Evolutionary conservation across 1,140 invertebrate genomes (phyloP).

Genomic region (Periplaneta americana): DNA sequence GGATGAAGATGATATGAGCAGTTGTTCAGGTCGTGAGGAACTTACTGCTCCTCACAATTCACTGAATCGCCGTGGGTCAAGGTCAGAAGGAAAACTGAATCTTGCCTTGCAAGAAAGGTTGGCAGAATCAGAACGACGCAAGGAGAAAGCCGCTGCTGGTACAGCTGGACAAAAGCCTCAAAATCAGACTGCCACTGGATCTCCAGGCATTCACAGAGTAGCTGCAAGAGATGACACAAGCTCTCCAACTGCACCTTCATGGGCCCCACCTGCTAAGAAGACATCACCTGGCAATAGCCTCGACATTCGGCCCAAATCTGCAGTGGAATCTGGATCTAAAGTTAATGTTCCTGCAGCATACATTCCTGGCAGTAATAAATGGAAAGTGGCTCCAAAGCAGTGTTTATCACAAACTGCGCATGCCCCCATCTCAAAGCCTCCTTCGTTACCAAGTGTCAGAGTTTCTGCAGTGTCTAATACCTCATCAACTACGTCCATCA

Average conservation of each 20-base stretch:
- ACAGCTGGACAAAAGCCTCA: constrained; percentile 26
- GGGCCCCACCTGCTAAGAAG: constrained; percentile 7
- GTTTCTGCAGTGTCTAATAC: constrained; percentile 19
- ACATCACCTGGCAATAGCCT: background rate
- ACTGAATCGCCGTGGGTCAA: constrained; percentile 29
- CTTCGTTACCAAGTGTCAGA: constrained; percentile 11
- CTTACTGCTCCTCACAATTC: constrained; percentile 24
- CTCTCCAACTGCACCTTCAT: constrained; percentile 12
- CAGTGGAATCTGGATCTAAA: background rate
- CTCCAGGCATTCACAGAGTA: constrained; percentile 25
- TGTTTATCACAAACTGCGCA: background rate
- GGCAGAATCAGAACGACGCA: constrained; percentile 33
- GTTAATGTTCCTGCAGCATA: constrained; percentile 12
- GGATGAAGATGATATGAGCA: constrained; percentile 56
- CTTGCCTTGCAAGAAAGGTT: constrained; percentile 45
- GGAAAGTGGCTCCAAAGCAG: constrained; percentile 13
- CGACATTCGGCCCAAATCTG: background rate
- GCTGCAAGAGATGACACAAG: constrained; percentile 18
- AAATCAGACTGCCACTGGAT: constrained; percentile 5
- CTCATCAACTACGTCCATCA: constrained; percentile 37
- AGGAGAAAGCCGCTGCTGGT: constrained; percentile 29
- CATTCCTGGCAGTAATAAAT: constrained; percentile 22
- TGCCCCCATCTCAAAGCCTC: background rate
- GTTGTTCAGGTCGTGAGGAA: constrained; percentile 35
- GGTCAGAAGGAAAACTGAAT: constrained; percentile 37